Conservation (phyloP, 2,113 vertebrate species). For the Lepidothrix coronata region DNA sequence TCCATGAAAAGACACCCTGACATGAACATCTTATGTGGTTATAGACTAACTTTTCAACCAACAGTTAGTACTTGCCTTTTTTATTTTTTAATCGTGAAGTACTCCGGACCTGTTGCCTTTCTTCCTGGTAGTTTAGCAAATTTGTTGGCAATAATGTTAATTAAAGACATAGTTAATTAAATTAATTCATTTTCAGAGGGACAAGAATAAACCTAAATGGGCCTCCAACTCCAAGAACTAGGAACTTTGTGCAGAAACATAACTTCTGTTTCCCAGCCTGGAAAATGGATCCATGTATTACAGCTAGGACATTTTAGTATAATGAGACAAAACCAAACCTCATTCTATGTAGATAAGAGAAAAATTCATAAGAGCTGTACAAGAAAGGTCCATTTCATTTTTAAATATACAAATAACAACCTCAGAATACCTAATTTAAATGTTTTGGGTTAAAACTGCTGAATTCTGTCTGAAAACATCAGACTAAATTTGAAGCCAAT, state of each 20-base stretch:
- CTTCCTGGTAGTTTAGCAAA: not conserved
- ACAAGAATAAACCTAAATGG: not conserved
- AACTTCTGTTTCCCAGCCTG: not conserved
- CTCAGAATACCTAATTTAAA: not conserved
- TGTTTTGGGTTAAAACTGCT: not conserved
- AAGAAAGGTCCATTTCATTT: not conserved
- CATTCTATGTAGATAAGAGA: not conserved
- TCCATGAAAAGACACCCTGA: not conserved
- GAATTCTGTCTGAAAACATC: not conserved
- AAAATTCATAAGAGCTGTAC: not conserved
- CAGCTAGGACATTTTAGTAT: not conserved
- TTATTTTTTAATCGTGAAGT: not conserved
- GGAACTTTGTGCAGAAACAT: not conserved
- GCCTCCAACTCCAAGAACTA: not conserved
- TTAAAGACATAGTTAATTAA: not conserved
- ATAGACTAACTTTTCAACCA: not conserved
- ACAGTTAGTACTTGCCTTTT: not conserved
- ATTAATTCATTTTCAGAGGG: not conserved
- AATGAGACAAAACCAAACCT: not conserved
- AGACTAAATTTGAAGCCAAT: not conserved
- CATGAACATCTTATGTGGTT: not conserved
- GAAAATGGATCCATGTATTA: not conserved
- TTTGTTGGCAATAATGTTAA: not conserved
- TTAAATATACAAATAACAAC: not conserved
- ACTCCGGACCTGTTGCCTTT: not conserved